Conservation (phyloP, 1,140 invertebrate species). For the Pectinophora gossypiella region DNA sequence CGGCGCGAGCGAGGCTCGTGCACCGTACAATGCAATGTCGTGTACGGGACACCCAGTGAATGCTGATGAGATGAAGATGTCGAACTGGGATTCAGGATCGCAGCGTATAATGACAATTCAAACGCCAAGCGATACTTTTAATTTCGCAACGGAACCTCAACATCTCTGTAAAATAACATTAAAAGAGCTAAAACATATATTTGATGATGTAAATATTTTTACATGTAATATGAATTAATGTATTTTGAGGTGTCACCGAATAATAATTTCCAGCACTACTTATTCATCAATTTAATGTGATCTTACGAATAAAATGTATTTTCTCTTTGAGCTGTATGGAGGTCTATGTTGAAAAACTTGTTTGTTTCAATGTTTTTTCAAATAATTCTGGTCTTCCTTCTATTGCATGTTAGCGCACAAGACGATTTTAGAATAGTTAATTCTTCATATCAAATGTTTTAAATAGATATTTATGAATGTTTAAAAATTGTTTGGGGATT, state of each 20-base stretch:
- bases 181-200: conserved; percentile 3
- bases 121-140: no score
- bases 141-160: no score
- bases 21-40: no score
- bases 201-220: conserved; percentile 53
- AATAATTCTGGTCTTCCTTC: conserved; percentile 61
- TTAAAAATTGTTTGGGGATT: conserved; percentile 29
- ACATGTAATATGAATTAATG: conserved; percentile 54
- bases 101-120: no score
- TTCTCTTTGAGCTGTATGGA: conserved; percentile 21
- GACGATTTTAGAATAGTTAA: conserved; percentile 54
- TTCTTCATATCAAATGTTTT: conserved; percentile 66
- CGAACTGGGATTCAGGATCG: no score
- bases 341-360: conserved; percentile 55
- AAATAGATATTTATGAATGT: conserved; percentile 39
- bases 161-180: no score
- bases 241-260: conserved; percentile 54
- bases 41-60: no score
- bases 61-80: no score
- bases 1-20: no score
- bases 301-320: conserved; percentile 32
- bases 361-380: conserved; percentile 31
- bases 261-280: conserved; percentile 47
- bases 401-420: conserved; percentile 65
- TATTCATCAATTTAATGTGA: conserved; percentile 43